Evolutionary conservation across 2,888 invertebrate species (phyloP).

Genomic region (Agonopterix heracliana): DNA sequence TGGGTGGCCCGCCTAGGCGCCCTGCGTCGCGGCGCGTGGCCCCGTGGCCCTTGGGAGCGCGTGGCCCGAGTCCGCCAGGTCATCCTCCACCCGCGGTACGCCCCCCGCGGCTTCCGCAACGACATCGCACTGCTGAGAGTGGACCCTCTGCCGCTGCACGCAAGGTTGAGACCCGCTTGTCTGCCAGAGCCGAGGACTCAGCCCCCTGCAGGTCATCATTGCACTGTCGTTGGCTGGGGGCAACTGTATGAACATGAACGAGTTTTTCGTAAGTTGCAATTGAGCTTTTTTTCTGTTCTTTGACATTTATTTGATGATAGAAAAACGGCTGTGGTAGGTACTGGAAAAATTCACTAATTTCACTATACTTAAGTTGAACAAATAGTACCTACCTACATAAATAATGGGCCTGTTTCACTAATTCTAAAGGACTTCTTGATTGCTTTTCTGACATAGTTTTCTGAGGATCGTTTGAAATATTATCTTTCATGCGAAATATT

Average conservation of each 20-base stretch:
- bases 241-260: constrained; percentile 86
- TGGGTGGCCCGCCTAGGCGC: constrained; percentile 90
- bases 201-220: constrained; percentile 79
- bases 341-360: too few species aligned
- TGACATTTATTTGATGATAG: too few species aligned
- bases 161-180: constrained; percentile 62
- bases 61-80: constrained; percentile 79
- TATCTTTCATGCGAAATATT: too few species aligned
- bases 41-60: constrained; percentile 86
- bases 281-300: not conserved
- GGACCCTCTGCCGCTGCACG: constrained; percentile 74
- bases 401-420: too few species aligned
- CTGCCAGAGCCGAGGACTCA: constrained; percentile 76
- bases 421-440: too few species aligned
- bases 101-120: constrained; percentile 85
- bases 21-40: constrained; percentile 81
- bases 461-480: too few species aligned
- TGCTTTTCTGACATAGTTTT: too few species aligned
- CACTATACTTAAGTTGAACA: too few species aligned
- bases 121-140: constrained; percentile 84
- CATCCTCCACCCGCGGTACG: constrained; percentile 83
- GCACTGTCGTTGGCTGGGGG: constrained; percentile 89
- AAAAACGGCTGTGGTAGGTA: too few species aligned
- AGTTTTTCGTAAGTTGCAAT: constrained; percentile 83
- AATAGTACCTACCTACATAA: too few species aligned